Evolutionary conservation across 2,888 invertebrate genomes (phyloP), one percentile per base, ranked within the genome.

Genomic region (Drepanosiphum platanoidis): DNA sequence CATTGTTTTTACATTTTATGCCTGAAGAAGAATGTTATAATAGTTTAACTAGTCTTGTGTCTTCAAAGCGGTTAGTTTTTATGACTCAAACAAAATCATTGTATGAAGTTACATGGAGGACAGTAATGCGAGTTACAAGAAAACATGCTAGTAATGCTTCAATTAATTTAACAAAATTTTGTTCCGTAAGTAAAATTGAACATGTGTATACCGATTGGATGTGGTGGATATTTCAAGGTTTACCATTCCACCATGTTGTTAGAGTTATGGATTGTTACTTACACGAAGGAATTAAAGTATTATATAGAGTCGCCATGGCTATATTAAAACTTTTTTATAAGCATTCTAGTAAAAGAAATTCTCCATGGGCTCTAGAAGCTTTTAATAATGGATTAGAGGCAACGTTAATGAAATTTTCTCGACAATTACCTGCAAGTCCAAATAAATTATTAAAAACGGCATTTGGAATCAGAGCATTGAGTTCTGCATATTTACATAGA

Each of bases 221-320:
- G 89, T 97, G 97, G 95, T 99, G 98, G 99, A 96, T 99, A 89
- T 94, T 99, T 88, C 95, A 96, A 88, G 95, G 96, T 88, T 92
- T 99, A 89, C 98, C 99, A 79, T 97, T 99, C 91, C 94, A 95
- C 89, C 97, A 98, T 92, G 92, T 98, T 90, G 92, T 92, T 89
- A 93, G 98, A 88, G 95, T 99, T 87, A 94, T 99, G 91, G 99
- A 99, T 92, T 99, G 98, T 91, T 99, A 95, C 92, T 94, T 99
- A 90, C 95, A 97, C 89, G 99, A 99, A 92, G 99, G 98, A 88
- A 95, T 96, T 89, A 98, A 98, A 93, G 95, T 96, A 88, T 93
- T 97, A 89, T 98, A 97, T 91, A 93, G 98, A 89, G 94, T 97
- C 89, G 95, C 96, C 87, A 93, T 99, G 91, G 96, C 98, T 88